A percentile compares a stretch with the other conserved stretches of the same genome.
phyloP scores from a whole-genome alignment of 1,140 invertebrate species.

The Zaprionus nigranus region DNA sequence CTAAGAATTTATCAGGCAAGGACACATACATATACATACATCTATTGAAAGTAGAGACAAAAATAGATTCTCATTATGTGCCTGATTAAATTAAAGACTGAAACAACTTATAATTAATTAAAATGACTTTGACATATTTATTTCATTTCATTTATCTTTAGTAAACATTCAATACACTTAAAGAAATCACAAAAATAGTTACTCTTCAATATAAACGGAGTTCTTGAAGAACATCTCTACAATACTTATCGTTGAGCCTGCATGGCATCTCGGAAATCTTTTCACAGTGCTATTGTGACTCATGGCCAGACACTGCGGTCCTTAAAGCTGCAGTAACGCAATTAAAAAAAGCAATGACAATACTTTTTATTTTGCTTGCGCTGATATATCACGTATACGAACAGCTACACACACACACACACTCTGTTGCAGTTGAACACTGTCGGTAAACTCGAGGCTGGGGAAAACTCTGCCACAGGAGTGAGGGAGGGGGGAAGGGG shows the following conservation, averaged over 20 bases:
- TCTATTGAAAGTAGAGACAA: conserved; percentile 64
- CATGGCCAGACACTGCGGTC: conserved; percentile 58
- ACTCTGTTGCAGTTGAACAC: conserved; percentile 65
- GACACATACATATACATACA: conserved; percentile 10
- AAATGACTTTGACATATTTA: too few relatives aligned
- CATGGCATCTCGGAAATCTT: conserved; percentile 27
- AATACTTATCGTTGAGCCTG: not conserved
- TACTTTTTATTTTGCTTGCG: conserved; percentile 49
- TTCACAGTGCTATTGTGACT: conserved; percentile 50
- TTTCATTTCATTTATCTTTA: too few relatives aligned
- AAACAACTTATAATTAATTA: not conserved
- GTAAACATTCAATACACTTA: too few relatives aligned
- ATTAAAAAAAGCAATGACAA: conserved; percentile 74
- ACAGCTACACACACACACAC: conserved; percentile 28
- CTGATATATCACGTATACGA: conserved; percentile 54
- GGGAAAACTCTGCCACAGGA: conserved; percentile 9
- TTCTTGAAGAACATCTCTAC: too few relatives aligned
- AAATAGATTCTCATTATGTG: conserved; percentile 73
- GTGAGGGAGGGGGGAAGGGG: not conserved
- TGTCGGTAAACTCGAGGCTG: conserved; percentile 55
- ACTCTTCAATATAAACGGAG: too few relatives aligned
- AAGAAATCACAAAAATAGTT: too few relatives aligned
- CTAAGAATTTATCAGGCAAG: conserved; percentile 74
- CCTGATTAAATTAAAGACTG: conserved; percentile 70
- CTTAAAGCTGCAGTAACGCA: conserved; percentile 78